These are phyloP conservation scores for Enteromius argenteus DNA, from an alignment of 2,797 vertebrate species.

Conservation along the genomic window DNA sequence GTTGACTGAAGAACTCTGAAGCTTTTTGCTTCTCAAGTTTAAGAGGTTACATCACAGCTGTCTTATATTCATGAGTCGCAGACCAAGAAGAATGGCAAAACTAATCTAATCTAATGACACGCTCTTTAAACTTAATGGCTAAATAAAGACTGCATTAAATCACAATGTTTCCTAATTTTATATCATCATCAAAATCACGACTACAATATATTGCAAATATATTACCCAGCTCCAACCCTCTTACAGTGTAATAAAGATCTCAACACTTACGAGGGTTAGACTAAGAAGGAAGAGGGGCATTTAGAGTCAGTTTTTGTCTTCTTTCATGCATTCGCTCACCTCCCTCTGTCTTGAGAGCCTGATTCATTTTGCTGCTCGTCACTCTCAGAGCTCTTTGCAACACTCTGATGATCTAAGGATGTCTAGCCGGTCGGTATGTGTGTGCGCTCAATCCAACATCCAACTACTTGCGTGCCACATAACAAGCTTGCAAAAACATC, in stretches of 20 bases:
- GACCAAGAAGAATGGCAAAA: not conserved
- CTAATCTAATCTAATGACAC: constrained; percentile 1
- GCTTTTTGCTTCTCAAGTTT: not conserved
- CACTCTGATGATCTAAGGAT: constrained; percentile 52
- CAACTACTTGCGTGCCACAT: constrained; percentile 6
- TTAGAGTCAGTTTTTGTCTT: not conserved
- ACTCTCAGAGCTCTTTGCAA: constrained; percentile 47
- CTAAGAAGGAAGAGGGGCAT: constrained; percentile 22
- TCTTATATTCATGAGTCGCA: not conserved
- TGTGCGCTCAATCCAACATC: constrained; percentile 10
- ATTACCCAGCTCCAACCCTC: constrained; percentile 2
- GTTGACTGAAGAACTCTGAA: not conserved
- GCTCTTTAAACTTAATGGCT: constrained; percentile 15
- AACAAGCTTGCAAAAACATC: constrained; percentile 46
- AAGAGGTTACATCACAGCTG: not conserved
- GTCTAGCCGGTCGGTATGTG: not conserved
- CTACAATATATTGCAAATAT: not conserved
- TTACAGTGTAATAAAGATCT: constrained; percentile 49
- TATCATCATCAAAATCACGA: not conserved
- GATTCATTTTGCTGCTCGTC: constrained; percentile 23
- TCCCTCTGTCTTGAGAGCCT: constrained; percentile 24
- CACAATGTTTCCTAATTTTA: constrained; percentile 34
- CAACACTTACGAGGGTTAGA: constrained; percentile 25
- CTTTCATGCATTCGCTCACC: constrained; percentile 42
- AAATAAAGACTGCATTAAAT: constrained; percentile 20